A percentile compares a stretch with the other conserved stretches of the same genome.
Conservation (phyloP, 2,888 invertebrate species). For the Heliconius sara region DNA sequence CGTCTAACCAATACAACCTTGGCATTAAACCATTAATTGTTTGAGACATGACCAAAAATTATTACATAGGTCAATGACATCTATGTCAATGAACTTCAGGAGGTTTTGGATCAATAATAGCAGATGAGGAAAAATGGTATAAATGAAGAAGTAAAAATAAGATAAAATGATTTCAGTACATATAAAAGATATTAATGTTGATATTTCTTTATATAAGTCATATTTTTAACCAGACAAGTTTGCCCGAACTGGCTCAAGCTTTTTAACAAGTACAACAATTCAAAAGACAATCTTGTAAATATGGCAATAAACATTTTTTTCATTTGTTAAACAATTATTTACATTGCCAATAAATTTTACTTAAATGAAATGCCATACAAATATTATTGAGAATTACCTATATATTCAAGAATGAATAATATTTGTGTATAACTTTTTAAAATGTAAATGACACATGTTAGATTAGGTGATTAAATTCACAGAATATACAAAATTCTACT, state of each 20-base stretch:
- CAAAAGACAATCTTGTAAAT: too few species aligned
- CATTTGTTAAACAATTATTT: background rate
- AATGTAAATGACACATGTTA: background rate
- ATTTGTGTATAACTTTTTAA: background rate
- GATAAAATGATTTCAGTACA: background rate
- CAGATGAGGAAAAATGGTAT: background rate
- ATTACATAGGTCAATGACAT: constrained; percentile 60
- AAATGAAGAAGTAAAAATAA: too few species aligned
- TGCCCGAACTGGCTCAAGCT: too few species aligned
- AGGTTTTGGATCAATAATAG: constrained; percentile 8
- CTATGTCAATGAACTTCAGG: constrained; percentile 60
- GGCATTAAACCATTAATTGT: constrained; percentile 57
- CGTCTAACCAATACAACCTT: constrained; percentile 58
- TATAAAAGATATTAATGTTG: too few species aligned
- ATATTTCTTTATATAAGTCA: too few species aligned
- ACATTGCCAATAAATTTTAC: background rate
- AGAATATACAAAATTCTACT: background rate
- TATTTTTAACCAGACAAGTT: too few species aligned
- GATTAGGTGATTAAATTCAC: background rate
- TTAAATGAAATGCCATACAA: too few species aligned
- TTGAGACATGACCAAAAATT: constrained; percentile 57
- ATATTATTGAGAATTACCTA: background rate
- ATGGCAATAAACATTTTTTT: too few species aligned
- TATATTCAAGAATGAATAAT: background rate
- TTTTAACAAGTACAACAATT: too few species aligned